Conservation (phyloP, 2,888 invertebrate genomes). For the Ptychoptera albimana region DNA sequence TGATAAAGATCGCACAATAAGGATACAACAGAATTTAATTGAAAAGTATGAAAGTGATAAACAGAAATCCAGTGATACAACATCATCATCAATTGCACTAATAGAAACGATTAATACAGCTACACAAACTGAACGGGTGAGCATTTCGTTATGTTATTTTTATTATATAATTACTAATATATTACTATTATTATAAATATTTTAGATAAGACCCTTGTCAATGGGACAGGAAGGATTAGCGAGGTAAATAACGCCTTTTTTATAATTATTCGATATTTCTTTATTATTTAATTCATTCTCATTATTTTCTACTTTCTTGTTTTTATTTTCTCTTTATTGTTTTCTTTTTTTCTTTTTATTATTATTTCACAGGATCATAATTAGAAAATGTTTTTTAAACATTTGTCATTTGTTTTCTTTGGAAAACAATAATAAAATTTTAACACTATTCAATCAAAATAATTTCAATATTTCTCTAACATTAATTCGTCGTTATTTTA, state of each 20-base stretch:
- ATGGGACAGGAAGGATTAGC: constrained; percentile 30
- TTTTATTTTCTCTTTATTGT: not conserved
- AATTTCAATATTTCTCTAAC: not conserved
- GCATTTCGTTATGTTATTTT: constrained; percentile 9
- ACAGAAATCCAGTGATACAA: constrained; percentile 29
- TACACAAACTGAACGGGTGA: constrained; percentile 76
- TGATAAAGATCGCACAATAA: constrained; percentile 70
- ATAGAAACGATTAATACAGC: constrained; percentile 59
- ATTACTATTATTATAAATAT: constrained; percentile 8
- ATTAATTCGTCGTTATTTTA: constrained; percentile 1
- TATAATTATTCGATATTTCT: not conserved
- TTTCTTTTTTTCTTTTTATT: constrained; percentile 2
- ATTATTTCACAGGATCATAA: constrained; percentile 1
- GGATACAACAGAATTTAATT: constrained; percentile 63
- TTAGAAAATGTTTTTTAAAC: not conserved
- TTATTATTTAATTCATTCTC: constrained; percentile 2
- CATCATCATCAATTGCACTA: constrained; percentile 17
- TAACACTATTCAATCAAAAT: not conserved
- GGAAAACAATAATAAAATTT: not conserved
- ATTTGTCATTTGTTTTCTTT: not conserved
- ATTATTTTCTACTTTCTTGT: constrained; percentile 2
- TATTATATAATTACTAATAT: not conserved
- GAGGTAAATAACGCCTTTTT: constrained; percentile 22
- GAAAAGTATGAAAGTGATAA: constrained; percentile 34
- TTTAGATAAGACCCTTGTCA: constrained; percentile 30